Percentiles rank a stretch among this genome's conserved stretches.
These are phyloP conservation scores for Chrysolophus pictus DNA, from an alignment of 2,797 vertebrate genomes.

Conservation along the genomic window DNA sequence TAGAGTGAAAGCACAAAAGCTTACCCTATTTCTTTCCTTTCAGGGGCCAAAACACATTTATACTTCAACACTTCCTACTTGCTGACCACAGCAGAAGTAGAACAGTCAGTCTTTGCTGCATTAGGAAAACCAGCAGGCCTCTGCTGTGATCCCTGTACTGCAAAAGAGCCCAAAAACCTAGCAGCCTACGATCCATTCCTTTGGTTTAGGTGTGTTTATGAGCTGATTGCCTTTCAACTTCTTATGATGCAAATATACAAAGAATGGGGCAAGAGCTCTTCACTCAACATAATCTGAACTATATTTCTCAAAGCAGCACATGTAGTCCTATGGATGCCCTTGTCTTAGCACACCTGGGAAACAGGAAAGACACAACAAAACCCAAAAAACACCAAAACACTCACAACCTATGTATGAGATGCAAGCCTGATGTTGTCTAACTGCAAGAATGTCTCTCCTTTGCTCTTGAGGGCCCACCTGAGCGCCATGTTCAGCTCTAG, in stretches of 20 bases:
- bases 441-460: neutral
- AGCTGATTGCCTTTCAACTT: neutral
- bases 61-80: neutral
- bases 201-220: neutral
- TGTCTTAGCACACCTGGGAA: neutral
- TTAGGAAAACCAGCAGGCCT: neutral
- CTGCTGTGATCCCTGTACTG: neutral
- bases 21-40: neutral
- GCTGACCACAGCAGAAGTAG: neutral
- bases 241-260: neutral
- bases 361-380: neutral
- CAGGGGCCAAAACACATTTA: neutral
- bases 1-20: neutral
- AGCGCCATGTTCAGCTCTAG: neutral
- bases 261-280: neutral
- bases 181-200: neutral
- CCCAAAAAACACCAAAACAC: no score
- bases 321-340: neutral
- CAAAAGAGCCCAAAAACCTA: neutral
- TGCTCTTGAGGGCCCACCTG: neutral
- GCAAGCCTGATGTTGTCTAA: neutral
- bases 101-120: neutral
- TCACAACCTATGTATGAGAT: neutral
- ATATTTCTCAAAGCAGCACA: neutral
- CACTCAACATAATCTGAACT: neutral